phyloP scores from a whole-genome alignment of 2,113 vertebrate genomes.

The Recurvirostra avosetta region DNA sequence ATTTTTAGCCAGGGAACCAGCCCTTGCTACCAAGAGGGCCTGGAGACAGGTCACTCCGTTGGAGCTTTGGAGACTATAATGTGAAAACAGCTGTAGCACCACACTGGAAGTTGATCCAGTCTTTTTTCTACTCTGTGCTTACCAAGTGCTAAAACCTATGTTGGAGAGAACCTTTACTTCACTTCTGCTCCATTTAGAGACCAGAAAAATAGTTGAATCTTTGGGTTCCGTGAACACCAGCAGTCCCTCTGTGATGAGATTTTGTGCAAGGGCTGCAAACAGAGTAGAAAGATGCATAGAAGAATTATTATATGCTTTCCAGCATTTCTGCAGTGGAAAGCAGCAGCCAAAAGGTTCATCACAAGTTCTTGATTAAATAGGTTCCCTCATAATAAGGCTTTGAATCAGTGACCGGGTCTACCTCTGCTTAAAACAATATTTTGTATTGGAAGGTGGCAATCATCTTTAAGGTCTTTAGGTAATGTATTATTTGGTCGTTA shows the following conservation, averaged over 20 bases:
- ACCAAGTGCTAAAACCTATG: background rate
- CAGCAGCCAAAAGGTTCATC: background rate
- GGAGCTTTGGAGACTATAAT: background rate
- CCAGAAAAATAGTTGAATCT: background rate
- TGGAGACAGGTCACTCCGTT: background rate
- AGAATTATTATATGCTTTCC: background rate
- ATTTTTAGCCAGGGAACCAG: background rate
- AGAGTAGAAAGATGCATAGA: background rate
- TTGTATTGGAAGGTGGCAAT: background rate
- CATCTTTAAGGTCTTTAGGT: background rate
- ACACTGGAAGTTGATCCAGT: background rate
- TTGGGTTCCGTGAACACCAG: background rate
- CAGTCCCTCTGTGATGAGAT: background rate
- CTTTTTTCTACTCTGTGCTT: background rate
- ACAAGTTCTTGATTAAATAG: background rate
- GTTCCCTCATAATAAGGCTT: background rate
- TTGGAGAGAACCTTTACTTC: background rate
- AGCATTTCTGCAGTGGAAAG: background rate
- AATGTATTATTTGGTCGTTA: background rate
- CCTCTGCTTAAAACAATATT: background rate
- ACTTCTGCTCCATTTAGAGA: background rate
- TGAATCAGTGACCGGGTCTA: background rate
- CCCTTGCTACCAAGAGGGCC: background rate
- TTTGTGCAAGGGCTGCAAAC: background rate
- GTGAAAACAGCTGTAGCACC: background rate